Evolutionary conservation across 1,140 invertebrate genomes (phyloP).

Genomic region (Drosophila baimaii): DNA sequence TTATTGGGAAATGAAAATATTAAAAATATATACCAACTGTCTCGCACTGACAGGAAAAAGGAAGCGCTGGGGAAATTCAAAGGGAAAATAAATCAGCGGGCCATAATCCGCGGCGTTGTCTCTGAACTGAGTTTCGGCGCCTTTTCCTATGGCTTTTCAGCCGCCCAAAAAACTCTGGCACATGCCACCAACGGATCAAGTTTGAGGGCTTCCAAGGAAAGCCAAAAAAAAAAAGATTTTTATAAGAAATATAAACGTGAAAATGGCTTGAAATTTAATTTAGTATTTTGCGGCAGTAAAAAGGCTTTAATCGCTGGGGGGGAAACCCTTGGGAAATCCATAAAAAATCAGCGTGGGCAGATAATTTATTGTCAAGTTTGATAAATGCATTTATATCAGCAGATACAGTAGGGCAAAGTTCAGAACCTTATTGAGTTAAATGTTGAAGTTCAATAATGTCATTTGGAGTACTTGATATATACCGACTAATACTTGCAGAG

Average conservation of each 20-base stretch:
- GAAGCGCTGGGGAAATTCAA: slow-evolving; percentile 25
- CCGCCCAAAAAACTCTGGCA: slow-evolving; percentile 26
- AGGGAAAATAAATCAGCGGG: slow-evolving; percentile 45
- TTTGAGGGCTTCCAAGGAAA: slow-evolving; percentile 13
- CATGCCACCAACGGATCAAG: slow-evolving; percentile 40
- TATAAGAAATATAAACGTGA: slow-evolving; percentile 1
- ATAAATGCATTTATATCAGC: slow-evolving; percentile 15
- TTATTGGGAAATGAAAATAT: slow-evolving; percentile 53
- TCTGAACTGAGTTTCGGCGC: slow-evolving; percentile 27
- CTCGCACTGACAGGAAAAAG: slow-evolving; percentile 24
- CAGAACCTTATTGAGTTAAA: slow-evolving; percentile 13
- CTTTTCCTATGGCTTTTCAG: slow-evolving; percentile 17
- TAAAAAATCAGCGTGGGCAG: background rate
- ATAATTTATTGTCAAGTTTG: slow-evolving; percentile 10
- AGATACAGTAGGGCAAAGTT: slow-evolving; percentile 21
- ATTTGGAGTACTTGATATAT: background rate
- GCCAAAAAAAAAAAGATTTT: slow-evolving; percentile 3
- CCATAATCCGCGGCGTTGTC: slow-evolving; percentile 48
- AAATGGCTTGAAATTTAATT: slow-evolving; percentile 27
- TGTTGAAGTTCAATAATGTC: slow-evolving; percentile 31
- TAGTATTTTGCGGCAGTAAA: background rate
- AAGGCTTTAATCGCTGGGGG: background rate
- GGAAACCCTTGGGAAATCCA: background rate
- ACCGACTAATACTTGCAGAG: too few relatives aligned
- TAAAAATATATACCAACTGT: slow-evolving; percentile 46